Evolutionary conservation across 23 tunicate genomes (phyloP), one percentile per base, ranked within the genome.

Genomic region (Pegea sp.): DNA sequence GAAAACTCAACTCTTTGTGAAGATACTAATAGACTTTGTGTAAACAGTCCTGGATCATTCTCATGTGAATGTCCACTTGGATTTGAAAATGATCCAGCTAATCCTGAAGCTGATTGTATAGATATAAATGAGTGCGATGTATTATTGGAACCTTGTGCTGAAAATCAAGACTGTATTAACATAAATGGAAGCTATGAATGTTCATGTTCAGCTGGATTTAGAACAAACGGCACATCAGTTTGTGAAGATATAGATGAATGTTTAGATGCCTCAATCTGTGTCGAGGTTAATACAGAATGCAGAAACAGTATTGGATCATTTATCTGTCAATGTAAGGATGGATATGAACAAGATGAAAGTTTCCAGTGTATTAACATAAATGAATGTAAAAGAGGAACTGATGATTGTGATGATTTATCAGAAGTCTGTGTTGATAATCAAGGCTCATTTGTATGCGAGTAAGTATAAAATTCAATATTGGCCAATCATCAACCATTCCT

Each of bases 301-400:
- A 28, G 2, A 2, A 56, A 56, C 50, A 29, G 42, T 3, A n/a
- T 24, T n/a, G 61, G 61, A 2, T 56, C 61, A 2, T 56, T 56
- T 22, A 8, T 26, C 30, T 56, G 61, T 24, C 22, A 16, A 4
- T 54, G 59, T 23, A 21, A 30, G 3, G 13, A 2, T 27, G 61
- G 52, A 13, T 28, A 28, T 22, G 46, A 38, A 11, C 46, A 16
- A 38, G 46, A 8, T 16, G 46, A 38, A 16, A 53, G 49, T 4
- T 38, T 38, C 46, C 1, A 26, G 8, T 68, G 74, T 33, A 29
- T 28, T 21, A 59, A 68, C 64, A 30, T 58, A 31, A 48, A 68
- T 31, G 74, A 68, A 49, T 68, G 74, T 27, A 42, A 4, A 24
- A 22, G 18, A 1, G 62, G 46, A 2, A 31, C 44, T 11, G 46